Conservation (phyloP, 2,888 invertebrate species). For the Andricus quercusramuli region DNA sequence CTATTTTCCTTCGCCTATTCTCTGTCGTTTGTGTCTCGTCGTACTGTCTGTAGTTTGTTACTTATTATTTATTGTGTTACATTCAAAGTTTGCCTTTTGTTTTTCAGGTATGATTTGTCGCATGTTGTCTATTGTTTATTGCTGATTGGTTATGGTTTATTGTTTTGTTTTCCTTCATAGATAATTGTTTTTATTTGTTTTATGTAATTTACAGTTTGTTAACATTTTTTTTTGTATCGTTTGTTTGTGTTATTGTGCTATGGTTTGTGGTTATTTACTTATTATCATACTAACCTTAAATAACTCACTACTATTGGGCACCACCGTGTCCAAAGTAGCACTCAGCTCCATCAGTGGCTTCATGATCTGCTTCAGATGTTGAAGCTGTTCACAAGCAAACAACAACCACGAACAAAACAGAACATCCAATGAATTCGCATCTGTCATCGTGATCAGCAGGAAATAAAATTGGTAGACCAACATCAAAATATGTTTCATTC, state of each 20-base stretch:
- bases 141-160: background rate
- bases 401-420: constrained; percentile 92
- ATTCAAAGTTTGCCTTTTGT: too few species aligned
- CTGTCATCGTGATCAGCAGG: constrained; percentile 83
- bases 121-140: background rate
- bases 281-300: constrained; percentile 71
- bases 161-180: background rate
- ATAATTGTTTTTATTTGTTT: background rate
- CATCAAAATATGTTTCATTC: constrained; percentile 84
- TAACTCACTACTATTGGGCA: constrained; percentile 79
- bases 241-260: background rate
- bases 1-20: too few species aligned
- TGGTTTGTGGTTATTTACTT: background rate
- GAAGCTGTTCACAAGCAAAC: constrained; percentile 91
- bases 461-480: constrained; percentile 87
- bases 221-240: background rate
- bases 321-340: constrained; percentile 89
- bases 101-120: too few species aligned
- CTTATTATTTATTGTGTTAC: background rate
- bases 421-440: constrained; percentile 84
- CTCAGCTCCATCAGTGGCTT: constrained; percentile 93
- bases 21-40: too few species aligned
- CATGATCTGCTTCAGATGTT: constrained; percentile 92
- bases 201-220: background rate
- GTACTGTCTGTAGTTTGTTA: background rate